Evolutionary conservation across 1,140 invertebrate genomes (phyloP).

Genomic region (Adoxophyes honmai): DNA sequence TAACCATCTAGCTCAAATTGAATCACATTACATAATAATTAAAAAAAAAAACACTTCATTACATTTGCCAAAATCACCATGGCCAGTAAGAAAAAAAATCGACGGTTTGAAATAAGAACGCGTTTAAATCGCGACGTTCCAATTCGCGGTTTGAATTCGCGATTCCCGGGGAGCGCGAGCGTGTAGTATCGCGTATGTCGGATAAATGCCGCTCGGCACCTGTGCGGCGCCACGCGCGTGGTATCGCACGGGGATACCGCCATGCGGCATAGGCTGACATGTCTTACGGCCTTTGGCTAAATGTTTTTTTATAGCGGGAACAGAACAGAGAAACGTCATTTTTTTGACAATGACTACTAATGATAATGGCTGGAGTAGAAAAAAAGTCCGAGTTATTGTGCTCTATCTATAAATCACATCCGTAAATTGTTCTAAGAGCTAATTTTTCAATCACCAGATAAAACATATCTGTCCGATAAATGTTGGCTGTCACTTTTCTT

Average conservation of each 20-base stretch:
- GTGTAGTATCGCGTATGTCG: constrained; percentile 49
- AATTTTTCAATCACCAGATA: too few species aligned
- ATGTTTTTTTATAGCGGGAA: too few species aligned
- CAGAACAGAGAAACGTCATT: too few species aligned
- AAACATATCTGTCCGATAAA: too few species aligned
- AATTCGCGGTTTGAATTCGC: constrained; percentile 16
- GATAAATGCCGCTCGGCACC: constrained; percentile 51
- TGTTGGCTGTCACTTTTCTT: too few species aligned
- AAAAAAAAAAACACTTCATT: background rate
- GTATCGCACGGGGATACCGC: constrained; percentile 48
- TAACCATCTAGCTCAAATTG: background rate
- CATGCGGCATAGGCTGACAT: constrained; percentile 24
- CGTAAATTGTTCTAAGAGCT: too few species aligned
- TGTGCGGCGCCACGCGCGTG: constrained; percentile 23
- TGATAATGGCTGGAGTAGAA: too few species aligned
- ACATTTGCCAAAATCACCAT: background rate
- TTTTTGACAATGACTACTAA: too few species aligned
- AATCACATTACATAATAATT: background rate
- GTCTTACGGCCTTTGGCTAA: too few species aligned
- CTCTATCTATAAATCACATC: too few species aligned
- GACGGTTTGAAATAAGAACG: background rate
- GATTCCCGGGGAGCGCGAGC: constrained; percentile 24
- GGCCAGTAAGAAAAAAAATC: background rate
- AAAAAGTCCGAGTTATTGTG: too few species aligned
- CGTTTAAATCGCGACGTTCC: constrained; percentile 12